phyloP scores from a whole-genome alignment of 2,888 invertebrate species.

The Atethmia centrago region DNA sequence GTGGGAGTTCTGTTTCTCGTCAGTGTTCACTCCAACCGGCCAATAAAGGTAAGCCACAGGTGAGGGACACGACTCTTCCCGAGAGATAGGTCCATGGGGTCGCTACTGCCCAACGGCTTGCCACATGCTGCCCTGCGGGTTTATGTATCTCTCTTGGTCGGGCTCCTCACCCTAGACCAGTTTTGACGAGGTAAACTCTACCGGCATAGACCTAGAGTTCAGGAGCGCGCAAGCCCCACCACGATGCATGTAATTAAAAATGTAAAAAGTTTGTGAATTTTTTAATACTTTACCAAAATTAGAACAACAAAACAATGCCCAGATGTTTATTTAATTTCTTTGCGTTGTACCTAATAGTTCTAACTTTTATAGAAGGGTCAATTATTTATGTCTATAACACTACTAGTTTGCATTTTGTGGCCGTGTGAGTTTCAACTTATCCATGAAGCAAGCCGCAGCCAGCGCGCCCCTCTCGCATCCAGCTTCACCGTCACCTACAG shows the following conservation, averaged over 20 bases:
- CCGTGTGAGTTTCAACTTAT: neutral
- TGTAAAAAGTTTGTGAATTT: neutral
- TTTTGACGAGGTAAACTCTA: too few species aligned
- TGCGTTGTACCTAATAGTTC: neutral
- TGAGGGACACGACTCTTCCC: too few species aligned
- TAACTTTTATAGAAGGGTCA: neutral
- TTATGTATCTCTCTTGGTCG: too few species aligned
- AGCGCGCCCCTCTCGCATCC: slow-evolving; percentile 24
- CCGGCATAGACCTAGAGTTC: too few species aligned
- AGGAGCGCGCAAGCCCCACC: too few species aligned
- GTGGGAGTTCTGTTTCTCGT: too few species aligned
- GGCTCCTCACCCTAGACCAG: too few species aligned
- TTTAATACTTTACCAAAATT: neutral
- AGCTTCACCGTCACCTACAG: slow-evolving; percentile 17
- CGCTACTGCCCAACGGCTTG: too few species aligned
- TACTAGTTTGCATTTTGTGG: neutral
- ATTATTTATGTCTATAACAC: neutral
- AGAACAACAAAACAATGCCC: neutral
- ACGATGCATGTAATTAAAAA: neutral
- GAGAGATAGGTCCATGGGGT: too few species aligned
- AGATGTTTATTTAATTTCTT: neutral
- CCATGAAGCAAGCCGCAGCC: slow-evolving; percentile 9
- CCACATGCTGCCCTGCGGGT: too few species aligned
- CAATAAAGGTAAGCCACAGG: too few species aligned
- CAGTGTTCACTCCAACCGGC: too few species aligned